Conservation (phyloP, 23 tunicate species). For the Trididemnum clinides region DNA sequence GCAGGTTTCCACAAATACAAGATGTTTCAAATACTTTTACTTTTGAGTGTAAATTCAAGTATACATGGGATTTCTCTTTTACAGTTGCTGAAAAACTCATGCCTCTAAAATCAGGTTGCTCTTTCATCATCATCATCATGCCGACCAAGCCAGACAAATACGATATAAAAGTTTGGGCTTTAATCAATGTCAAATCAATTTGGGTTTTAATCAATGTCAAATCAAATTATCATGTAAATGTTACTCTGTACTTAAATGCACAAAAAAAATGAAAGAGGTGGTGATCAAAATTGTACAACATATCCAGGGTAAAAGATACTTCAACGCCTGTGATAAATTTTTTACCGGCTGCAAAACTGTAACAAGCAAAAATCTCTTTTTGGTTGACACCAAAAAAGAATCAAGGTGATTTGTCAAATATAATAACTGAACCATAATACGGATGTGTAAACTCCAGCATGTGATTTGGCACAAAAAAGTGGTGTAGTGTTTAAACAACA, state of each 20-base stretch:
- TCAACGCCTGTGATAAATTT: background rate
- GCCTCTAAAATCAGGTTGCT: background rate
- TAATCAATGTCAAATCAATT: background rate
- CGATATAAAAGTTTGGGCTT: background rate
- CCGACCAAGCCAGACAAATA: background rate
- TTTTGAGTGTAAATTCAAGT: background rate
- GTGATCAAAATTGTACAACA: background rate
- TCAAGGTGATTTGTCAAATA: background rate
- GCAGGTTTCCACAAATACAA: too few relatives aligned
- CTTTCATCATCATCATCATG: background rate
- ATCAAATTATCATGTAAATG: too few relatives aligned
- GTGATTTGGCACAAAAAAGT: background rate
- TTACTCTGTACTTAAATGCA: background rate
- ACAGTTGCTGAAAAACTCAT: background rate
- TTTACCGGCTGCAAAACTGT: background rate
- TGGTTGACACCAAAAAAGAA: background rate
- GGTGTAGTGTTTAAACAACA: background rate
- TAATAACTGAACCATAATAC: background rate
- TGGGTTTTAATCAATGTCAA: background rate
- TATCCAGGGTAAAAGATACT: background rate
- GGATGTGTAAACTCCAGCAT: background rate
- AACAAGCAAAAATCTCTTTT: background rate
- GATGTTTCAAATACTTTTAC: too few relatives aligned
- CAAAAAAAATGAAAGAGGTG: background rate
- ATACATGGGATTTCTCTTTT: background rate